phyloP scores from a whole-genome alignment of 2,888 invertebrate species.

The Pogonocherus hispidulus region DNA sequence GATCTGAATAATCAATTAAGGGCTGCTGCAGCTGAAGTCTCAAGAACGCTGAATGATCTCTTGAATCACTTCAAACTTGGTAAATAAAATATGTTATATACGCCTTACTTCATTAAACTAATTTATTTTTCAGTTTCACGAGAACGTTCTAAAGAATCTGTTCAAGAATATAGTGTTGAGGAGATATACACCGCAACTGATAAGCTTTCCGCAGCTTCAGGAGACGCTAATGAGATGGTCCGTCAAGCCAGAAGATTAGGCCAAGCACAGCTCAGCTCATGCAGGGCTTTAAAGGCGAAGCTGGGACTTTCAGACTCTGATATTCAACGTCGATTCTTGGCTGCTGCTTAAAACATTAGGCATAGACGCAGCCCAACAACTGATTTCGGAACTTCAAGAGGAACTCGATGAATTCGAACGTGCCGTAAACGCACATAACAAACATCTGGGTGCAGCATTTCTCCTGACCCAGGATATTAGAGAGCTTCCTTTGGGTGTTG shows the following conservation, averaged over 20 bases:
- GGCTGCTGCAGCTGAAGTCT: slow-evolving; percentile 89
- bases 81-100: slow-evolving; percentile 60
- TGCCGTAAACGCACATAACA: slow-evolving; percentile 81
- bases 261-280: slow-evolving; percentile 96
- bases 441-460: too few relatives aligned
- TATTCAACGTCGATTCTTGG: slow-evolving; percentile 85
- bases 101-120: background rate
- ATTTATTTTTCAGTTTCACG: slow-evolving; percentile 68
- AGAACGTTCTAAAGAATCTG: slow-evolving; percentile 75
- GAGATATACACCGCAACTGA: slow-evolving; percentile 92
- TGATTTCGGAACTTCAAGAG: slow-evolving; percentile 82
- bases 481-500: too few relatives aligned
- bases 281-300: slow-evolving; percentile 94
- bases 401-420: slow-evolving; percentile 87
- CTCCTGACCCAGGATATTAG: too few relatives aligned
- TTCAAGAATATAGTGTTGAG: slow-evolving; percentile 87
- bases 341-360: slow-evolving; percentile 93
- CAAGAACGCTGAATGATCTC: slow-evolving; percentile 89
- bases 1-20: slow-evolving; percentile 81
- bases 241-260: slow-evolving; percentile 91
- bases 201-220: slow-evolving; percentile 85
- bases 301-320: slow-evolving; percentile 91
- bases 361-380: slow-evolving; percentile 87
- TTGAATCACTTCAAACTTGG: slow-evolving; percentile 88
- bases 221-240: slow-evolving; percentile 95